Percentiles rank a stretch among this genome's conserved stretches.
Evolutionary conservation across 64 coral and sea anemone genomes (phyloP).

Genomic region (Montipora sp.): DNA sequence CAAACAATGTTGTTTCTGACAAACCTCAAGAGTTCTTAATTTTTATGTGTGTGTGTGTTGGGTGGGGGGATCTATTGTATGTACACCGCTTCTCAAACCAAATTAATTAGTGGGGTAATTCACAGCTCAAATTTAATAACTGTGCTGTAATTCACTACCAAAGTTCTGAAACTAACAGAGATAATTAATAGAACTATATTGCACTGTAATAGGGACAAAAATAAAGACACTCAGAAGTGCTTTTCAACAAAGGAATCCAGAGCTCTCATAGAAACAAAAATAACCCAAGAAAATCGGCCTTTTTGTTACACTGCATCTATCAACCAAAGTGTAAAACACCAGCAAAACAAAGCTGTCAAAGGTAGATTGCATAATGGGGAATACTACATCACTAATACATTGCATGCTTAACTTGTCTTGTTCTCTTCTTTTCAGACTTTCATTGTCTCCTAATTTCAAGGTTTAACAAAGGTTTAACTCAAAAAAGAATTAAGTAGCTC

Average conservation of each 20-base stretch:
- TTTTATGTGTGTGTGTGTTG: too few relatives aligned
- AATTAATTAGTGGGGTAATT: neutral
- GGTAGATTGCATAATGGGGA: neutral
- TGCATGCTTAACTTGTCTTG: neutral
- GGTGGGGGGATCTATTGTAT: neutral
- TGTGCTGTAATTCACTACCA: neutral
- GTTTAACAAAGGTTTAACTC: neutral
- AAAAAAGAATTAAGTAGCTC: slow-evolving; percentile 24
- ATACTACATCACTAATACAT: neutral
- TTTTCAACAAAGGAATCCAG: neutral
- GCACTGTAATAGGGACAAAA: neutral
- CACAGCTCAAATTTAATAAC: neutral
- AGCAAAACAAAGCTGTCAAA: neutral
- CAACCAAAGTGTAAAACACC: neutral
- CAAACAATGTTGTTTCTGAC: too few relatives aligned
- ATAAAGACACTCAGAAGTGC: neutral
- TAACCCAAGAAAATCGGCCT: neutral
- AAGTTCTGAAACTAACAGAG: neutral
- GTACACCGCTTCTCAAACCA: slow-evolving; percentile 5
- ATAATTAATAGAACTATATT: neutral
- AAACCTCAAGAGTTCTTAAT: too few relatives aligned
- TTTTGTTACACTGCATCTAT: neutral
- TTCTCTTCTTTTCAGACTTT: slow-evolving; percentile 5
- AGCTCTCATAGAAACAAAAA: neutral
- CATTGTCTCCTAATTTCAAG: neutral